Percentiles rank a stretch among this genome's conserved stretches.
Evolutionary conservation across 2,113 vertebrate species (phyloP).

Genomic region (Prolemur simus): DNA sequence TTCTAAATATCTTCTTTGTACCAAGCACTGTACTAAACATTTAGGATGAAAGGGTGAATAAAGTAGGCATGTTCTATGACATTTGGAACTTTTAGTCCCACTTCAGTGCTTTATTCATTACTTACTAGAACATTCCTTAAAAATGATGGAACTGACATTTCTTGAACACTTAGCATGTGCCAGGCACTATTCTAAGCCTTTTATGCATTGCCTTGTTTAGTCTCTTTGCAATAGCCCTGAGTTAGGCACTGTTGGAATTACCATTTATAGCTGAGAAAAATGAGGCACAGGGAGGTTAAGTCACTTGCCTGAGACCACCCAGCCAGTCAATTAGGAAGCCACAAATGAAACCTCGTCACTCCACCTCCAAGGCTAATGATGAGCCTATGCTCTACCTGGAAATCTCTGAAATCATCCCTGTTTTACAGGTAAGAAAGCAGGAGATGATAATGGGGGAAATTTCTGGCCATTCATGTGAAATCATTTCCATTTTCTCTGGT

Average conservation of each 20-base stretch:
- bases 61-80: background rate
- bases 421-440: background rate
- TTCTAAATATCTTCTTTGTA: background rate
- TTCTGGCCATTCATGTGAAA: background rate
- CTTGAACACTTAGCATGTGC: background rate
- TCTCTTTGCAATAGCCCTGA: background rate
- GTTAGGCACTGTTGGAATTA: background rate
- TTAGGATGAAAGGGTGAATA: background rate
- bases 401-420: background rate
- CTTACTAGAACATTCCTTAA: background rate
- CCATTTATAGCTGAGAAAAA: background rate
- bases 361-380: background rate
- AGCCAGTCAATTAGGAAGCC: background rate
- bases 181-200: background rate
- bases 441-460: background rate
- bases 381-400: background rate
- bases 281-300: background rate
- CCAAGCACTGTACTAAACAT: background rate
- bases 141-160: background rate
- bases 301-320: background rate
- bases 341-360: background rate
- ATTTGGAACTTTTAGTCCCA: background rate
- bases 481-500: background rate
- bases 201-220: background rate
- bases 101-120: background rate